Evolutionary conservation across 2,113 vertebrate species (phyloP).

Genomic region (Myanophis thanlyinensis): DNA sequence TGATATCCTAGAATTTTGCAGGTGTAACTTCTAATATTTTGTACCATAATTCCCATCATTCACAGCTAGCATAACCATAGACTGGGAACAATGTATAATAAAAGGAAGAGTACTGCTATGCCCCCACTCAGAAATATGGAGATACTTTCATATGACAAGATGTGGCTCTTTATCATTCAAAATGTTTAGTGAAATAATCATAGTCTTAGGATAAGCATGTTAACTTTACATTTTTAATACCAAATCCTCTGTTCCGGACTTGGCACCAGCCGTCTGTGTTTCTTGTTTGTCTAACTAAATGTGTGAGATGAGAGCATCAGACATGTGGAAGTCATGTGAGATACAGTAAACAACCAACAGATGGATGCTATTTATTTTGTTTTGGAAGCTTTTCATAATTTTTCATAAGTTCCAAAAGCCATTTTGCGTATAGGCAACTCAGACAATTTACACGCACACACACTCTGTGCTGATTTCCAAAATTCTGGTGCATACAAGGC

Average conservation of each 20-base stretch:
- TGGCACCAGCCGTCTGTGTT: constrained; percentile 48
- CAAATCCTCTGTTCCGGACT: constrained; percentile 48
- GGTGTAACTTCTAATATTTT: background rate
- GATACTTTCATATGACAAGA: background rate
- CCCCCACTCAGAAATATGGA: background rate
- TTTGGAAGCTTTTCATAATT: constrained; percentile 69
- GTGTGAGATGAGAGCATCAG: constrained; percentile 43
- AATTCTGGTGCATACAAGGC: background rate
- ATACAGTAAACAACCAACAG: constrained; percentile 73
- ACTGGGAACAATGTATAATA: background rate
- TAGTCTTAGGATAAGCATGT: background rate
- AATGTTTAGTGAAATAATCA: background rate
- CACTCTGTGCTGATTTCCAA: constrained; percentile 4
- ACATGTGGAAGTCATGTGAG: constrained; percentile 57
- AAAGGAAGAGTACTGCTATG: background rate
- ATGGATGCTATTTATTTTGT: constrained; percentile 75
- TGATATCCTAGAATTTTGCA: background rate
- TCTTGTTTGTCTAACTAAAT: constrained; percentile 74
- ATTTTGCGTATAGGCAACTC: constrained; percentile 50
- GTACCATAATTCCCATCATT: background rate
- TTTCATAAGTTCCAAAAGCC: constrained; percentile 65
- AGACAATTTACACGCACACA: constrained; percentile 20
- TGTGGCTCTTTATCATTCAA: constrained; percentile 4
- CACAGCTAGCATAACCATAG: background rate
- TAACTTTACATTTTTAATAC: constrained; percentile 45